Evolutionary conservation across 2,888 invertebrate genomes (phyloP), one percentile per base, ranked within the genome.

Genomic region (Drosophila antonietae): DNA sequence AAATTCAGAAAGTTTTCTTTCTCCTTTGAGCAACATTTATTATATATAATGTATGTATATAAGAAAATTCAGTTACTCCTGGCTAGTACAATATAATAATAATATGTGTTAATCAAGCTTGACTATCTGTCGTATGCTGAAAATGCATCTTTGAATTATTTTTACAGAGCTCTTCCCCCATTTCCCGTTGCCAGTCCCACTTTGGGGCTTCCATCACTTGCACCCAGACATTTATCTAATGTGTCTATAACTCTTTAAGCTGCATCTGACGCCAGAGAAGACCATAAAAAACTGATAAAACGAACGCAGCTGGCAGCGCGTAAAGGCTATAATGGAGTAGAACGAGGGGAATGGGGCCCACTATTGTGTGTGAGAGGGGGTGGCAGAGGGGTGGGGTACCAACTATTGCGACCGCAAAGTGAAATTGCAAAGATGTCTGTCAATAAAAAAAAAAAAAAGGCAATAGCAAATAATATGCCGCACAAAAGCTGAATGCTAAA

Each of bases 381-480:
- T n/a, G 57, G 20, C 64, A 33, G 9, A 6, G 55, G 6, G 55
- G 12, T 1, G n/a, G n/a, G 23, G 41, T 12, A 4, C 18, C 41
- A 14, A 18, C 55, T 31, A 41, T 41, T 41, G 56, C 64, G 63
- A 89, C 87, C 89, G 63, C 89, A 84, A 73, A 84, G 89, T 83
- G 83, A 84, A 84, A 89, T 86, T 86, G 83, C 83, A 33, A 47
- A 41, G 35, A 56, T 35, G 70, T 76, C 80, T 78, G 80, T 72
- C 81, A 80, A 80, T 78, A 80, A 69, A 80, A 75, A 63, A 61
- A 23, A 23, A 20, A 59, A 23, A 23, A 39, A 41, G 64, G 70
- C 77, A 83, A 83, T 78, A 53, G 89, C 83, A 88, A 83, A 88
- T 85, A 85, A 88, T 80, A 72, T 75, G 81, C 78, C 56, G 71